phyloP scores from a whole-genome alignment of 2,797 vertebrate genomes.

The Notoglanidium macrostoma region DNA sequence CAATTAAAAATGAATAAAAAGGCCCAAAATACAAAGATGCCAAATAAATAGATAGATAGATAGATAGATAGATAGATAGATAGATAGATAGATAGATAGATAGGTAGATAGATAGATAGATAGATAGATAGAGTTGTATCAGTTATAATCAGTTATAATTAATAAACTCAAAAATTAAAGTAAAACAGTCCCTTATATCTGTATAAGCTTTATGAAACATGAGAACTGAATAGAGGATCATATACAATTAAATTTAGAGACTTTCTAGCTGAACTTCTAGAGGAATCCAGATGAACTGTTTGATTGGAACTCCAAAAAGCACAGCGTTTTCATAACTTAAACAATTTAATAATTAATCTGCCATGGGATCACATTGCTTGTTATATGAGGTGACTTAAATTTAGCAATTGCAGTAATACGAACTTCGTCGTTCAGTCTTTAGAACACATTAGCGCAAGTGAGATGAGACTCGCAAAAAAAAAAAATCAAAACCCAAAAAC shows the following conservation, averaged over 20 bases:
- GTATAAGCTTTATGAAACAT: background rate
- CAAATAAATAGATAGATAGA: background rate
- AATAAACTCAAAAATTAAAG: background rate
- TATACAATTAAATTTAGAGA: background rate
- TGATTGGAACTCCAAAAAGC: background rate
- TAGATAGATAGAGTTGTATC: too few relatives aligned
- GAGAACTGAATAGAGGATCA: background rate
- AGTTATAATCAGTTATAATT: background rate
- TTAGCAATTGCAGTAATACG: background rate
- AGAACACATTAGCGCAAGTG: background rate
- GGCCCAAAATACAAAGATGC: background rate
- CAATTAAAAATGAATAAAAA: background rate
- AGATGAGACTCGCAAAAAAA: background rate
- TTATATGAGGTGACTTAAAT: background rate
- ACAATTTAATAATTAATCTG: background rate
- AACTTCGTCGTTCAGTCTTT: background rate
- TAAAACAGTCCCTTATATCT: background rate
- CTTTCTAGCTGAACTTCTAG: background rate
- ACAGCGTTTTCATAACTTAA: background rate
- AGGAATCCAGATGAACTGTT: background rate
- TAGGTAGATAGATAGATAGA: too few relatives aligned
- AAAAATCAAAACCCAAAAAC: background rate
- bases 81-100: too few relatives aligned
- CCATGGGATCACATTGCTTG: background rate
- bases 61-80: too few relatives aligned